Percentiles rank a stretch among this genome's conserved stretches.
Conservation (phyloP, 2,797 vertebrate species). For the Neosilurus mollespiculum region DNA sequence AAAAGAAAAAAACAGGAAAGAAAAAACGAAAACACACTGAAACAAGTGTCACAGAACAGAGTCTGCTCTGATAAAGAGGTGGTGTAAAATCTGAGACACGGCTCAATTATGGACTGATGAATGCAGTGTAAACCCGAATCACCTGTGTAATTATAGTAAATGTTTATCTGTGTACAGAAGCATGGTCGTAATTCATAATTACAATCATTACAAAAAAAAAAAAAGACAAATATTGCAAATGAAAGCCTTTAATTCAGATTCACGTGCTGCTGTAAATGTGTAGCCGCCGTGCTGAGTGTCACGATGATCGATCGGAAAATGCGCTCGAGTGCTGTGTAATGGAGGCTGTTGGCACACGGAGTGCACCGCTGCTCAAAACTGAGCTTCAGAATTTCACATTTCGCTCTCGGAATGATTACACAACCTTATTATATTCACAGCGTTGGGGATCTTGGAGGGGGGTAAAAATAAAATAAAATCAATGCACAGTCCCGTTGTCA, state of each 20-base stretch:
- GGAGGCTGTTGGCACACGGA: background rate
- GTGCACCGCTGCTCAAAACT: background rate
- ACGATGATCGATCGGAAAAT: constrained; percentile 2
- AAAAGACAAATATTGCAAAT: constrained; percentile 8
- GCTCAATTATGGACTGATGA: background rate
- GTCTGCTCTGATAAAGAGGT: background rate
- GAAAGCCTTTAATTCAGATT: background rate
- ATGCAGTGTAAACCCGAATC: background rate
- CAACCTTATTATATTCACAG: background rate
- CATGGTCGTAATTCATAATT: constrained; percentile 1
- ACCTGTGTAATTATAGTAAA: constrained; percentile 21
- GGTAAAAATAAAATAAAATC: background rate
- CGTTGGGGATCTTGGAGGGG: background rate
- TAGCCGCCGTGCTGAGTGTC: background rate
- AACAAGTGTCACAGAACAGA: background rate
- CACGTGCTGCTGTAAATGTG: background rate
- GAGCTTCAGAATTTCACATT: background rate
- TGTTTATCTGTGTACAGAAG: constrained; percentile 2
- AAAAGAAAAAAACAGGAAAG: background rate
- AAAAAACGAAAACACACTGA: background rate
- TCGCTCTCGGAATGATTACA: background rate
- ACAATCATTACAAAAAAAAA: constrained; percentile 13
- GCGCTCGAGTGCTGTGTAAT: background rate
- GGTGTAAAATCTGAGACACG: background rate
- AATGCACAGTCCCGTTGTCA: background rate